These are phyloP conservation scores for Larimichthys polyactis DNA, from an alignment of 2,113 vertebrate species.

Conservation along the genomic window DNA sequence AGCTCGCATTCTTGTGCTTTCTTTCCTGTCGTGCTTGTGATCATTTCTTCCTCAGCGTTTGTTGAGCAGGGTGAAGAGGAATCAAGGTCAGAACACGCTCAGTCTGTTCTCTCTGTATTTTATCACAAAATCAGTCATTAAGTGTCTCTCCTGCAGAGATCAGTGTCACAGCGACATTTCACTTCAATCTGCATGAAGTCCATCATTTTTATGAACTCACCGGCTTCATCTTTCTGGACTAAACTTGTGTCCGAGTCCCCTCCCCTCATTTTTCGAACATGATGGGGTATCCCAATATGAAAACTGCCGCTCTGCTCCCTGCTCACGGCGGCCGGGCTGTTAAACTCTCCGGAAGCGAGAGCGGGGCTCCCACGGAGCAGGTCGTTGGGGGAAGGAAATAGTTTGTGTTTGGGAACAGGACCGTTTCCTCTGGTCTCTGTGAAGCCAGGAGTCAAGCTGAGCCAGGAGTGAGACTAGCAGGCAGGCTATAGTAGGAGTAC, in stretches of 20 bases:
- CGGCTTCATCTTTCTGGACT: background rate
- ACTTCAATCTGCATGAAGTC: background rate
- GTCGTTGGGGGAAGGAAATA: conserved; percentile 78
- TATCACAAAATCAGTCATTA: conserved; percentile 8
- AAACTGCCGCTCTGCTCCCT: conserved; percentile 19
- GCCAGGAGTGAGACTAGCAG: conserved; percentile 40
- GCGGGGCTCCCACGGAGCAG: conserved; percentile 69
- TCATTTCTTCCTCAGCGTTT: conserved; percentile 14
- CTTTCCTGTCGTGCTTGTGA: conserved; percentile 12
- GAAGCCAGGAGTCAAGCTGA: conserved; percentile 72
- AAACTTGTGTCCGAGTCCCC: background rate
- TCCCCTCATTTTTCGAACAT: background rate
- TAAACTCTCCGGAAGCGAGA: conserved; percentile 71
- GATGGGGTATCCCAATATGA: conserved; percentile 1
- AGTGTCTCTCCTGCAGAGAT: conserved; percentile 9
- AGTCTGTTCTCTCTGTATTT: background rate
- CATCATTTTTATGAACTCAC: background rate
- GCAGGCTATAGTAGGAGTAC: background rate
- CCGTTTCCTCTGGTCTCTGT: conserved; percentile 77
- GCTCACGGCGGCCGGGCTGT: conserved; percentile 36
- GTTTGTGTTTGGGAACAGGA: conserved; percentile 79
- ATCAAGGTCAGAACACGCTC: conserved; percentile 23
- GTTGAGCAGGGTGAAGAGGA: conserved; percentile 18
- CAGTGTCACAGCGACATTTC: background rate
- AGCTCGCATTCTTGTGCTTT: conserved; percentile 11